These are phyloP conservation scores for Myrmophylax atrothorax DNA, from an alignment of 2,113 vertebrate species.

Conservation along the genomic window DNA sequence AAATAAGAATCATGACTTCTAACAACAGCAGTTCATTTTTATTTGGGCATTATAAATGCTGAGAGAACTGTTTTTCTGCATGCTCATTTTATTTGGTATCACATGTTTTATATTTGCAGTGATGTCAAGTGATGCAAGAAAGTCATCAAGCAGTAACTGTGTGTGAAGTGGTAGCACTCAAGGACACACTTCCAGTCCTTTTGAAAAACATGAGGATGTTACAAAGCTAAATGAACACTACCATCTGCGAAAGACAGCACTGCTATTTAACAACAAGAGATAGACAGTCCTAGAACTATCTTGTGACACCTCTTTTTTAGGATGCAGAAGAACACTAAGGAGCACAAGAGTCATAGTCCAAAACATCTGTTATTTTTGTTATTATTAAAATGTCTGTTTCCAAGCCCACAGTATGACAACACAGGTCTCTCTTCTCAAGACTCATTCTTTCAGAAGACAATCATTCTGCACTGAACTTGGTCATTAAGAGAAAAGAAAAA, in stretches of 20 bases:
- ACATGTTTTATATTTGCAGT: fast-evolving
- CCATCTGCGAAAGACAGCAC: not conserved
- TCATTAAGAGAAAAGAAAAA: not conserved
- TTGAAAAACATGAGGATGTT: not conserved
- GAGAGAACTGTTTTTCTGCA: not conserved
- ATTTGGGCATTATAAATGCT: not conserved
- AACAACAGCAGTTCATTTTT: not conserved
- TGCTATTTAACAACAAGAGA: not conserved
- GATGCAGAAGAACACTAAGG: not conserved
- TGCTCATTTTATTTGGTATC: not conserved
- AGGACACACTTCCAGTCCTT: not conserved
- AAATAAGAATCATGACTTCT: not conserved
- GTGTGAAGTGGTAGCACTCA: not conserved
- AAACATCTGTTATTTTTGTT: not conserved
- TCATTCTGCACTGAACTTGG: not conserved
- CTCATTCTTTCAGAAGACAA: not conserved
- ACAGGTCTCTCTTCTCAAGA: not conserved
- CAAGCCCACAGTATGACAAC: not conserved
- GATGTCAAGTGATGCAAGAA: not conserved
- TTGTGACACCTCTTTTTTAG: not conserved
- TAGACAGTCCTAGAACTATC: not conserved
- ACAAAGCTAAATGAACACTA: not conserved
- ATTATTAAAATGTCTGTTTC: not conserved
- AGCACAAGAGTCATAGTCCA: not conserved
- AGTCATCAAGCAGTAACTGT: not conserved